These are phyloP conservation scores for Atherinosoma microstoma DNA, from an alignment of 2,797 vertebrate genomes.

Conservation along the genomic window DNA sequence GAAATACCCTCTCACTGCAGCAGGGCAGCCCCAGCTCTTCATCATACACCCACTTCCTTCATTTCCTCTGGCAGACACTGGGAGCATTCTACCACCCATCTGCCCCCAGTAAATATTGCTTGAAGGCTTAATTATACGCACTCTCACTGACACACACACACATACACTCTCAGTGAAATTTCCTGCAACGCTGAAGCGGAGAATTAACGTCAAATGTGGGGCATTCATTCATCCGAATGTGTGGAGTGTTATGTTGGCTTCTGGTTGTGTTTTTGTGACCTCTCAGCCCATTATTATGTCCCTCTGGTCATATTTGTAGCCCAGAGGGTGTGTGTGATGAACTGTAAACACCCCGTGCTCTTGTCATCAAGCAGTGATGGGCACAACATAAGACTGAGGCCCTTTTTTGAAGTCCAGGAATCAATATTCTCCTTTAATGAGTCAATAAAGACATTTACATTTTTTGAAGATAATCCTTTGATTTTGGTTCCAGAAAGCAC, in stretches of 20 bases:
- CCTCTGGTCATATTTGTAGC: slow-evolving; percentile 67
- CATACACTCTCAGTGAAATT: slow-evolving; percentile 75
- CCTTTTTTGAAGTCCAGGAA: slow-evolving; percentile 10
- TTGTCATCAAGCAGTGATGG: slow-evolving; percentile 42
- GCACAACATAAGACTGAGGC: slow-evolving; percentile 28
- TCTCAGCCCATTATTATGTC: slow-evolving; percentile 71
- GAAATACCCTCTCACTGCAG: slow-evolving; percentile 66
- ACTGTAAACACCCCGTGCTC: slow-evolving; percentile 59
- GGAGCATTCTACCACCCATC: slow-evolving; percentile 82
- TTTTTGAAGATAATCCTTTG: not conserved
- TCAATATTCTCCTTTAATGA: slow-evolving; percentile 45
- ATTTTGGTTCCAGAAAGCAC: not conserved
- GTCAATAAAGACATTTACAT: slow-evolving; percentile 14
- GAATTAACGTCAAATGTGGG: slow-evolving; percentile 80
- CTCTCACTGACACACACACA: slow-evolving; percentile 50
- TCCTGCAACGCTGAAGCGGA: slow-evolving; percentile 76
- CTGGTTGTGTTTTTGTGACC: slow-evolving; percentile 75
- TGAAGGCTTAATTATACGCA: slow-evolving; percentile 83
- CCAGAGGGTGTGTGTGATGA: slow-evolving; percentile 67
- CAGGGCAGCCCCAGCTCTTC: slow-evolving; percentile 65
- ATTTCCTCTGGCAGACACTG: slow-evolving; percentile 82
- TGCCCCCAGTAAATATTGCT: slow-evolving; percentile 86
- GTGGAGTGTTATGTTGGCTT: slow-evolving; percentile 62
- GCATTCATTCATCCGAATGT: slow-evolving; percentile 74
- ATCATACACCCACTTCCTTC: slow-evolving; percentile 80